phyloP scores from a whole-genome alignment of 2,113 vertebrate species.

The Calypte anna region DNA sequence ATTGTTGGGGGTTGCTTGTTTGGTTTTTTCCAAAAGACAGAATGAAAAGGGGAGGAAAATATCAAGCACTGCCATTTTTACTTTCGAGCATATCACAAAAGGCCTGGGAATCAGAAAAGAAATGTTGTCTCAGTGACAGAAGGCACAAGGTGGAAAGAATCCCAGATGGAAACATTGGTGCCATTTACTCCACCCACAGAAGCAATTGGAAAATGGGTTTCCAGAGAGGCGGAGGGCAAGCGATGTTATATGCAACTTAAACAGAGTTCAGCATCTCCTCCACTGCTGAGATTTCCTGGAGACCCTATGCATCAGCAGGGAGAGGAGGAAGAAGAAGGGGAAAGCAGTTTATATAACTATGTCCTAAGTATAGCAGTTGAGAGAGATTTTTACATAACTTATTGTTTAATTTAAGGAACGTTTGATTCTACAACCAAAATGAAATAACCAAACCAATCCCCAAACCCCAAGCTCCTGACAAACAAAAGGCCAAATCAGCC shows the following conservation, averaged over 20 bases:
- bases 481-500: conserved; percentile 15
- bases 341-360: conserved; percentile 62
- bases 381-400: conserved; percentile 33
- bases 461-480: background rate
- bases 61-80: conserved; percentile 10
- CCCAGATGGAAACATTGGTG: conserved; percentile 26
- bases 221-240: conserved; percentile 26
- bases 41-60: conserved; percentile 8
- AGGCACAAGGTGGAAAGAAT: conserved; percentile 38
- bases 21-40: background rate
- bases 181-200: conserved; percentile 19
- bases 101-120: conserved; percentile 14
- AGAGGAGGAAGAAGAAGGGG: conserved; percentile 24
- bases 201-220: conserved; percentile 30
- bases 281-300: background rate
- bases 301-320: conserved; percentile 9
- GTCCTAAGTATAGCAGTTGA: conserved; percentile 17
- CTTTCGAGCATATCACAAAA: background rate
- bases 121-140: conserved; percentile 9
- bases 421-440: background rate
- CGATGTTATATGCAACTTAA: conserved; percentile 6
- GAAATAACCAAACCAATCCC: background rate
- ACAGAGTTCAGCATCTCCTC: conserved; percentile 4
- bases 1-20: too few relatives aligned
- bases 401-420: conserved; percentile 10